phyloP scores from a whole-genome alignment of 23 tunicate genomes.

The Corella eumyota region DNA sequence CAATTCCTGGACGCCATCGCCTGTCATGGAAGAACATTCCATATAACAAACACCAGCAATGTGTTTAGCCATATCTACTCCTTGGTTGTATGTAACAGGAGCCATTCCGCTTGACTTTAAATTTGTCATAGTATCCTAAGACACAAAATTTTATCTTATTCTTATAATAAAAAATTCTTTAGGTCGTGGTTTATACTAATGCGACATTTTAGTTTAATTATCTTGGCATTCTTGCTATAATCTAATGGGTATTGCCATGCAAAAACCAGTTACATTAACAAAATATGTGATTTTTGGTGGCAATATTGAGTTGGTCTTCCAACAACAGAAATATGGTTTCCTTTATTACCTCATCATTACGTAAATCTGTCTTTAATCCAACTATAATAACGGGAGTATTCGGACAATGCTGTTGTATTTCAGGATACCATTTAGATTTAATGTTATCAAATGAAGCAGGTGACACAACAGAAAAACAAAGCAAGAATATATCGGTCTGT shows the following conservation, averaged over 20 bases:
- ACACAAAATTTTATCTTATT: no score
- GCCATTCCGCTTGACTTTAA: slow-evolving; percentile 49
- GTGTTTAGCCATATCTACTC: slow-evolving; percentile 63
- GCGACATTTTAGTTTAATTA: no score
- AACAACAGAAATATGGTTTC: no score
- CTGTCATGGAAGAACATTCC: slow-evolving; percentile 83
- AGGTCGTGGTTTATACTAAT: no score
- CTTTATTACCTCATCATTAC: slow-evolving; percentile 48
- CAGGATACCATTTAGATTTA: slow-evolving; percentile 83
- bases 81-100: slow-evolving; percentile 37
- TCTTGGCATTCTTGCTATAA: no score
- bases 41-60: slow-evolving; percentile 63
- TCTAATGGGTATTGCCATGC: no score
- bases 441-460: slow-evolving; percentile 89
- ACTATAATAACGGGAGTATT: slow-evolving; percentile 79
- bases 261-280: no score
- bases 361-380: slow-evolving; percentile 77
- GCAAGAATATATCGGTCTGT: slow-evolving; percentile 81
- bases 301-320: no score
- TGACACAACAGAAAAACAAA: slow-evolving; percentile 86
- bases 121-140: slow-evolving; percentile 45
- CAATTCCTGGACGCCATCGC: slow-evolving; percentile 63
- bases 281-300: no score
- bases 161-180: not conserved
- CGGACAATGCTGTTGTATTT: slow-evolving; percentile 84